Conservation (phyloP, 1,140 invertebrate species). For the Protaetia brevitarsis region DNA sequence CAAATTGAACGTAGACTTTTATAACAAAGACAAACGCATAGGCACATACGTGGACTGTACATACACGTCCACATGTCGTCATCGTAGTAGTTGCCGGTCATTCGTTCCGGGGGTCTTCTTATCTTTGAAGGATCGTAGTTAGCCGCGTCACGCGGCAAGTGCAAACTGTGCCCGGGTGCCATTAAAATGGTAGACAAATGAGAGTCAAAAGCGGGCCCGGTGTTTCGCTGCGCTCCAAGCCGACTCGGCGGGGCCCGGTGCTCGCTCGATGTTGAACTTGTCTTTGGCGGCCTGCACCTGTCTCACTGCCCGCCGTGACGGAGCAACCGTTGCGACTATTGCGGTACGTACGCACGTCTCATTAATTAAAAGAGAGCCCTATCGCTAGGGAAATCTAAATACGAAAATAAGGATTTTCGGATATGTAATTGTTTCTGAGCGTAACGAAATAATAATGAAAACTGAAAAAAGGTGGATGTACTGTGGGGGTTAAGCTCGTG, state of each 20-base stretch:
- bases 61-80: constrained; percentile 21
- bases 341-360: constrained; percentile 22
- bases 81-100: constrained; percentile 13
- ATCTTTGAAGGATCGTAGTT: constrained; percentile 24
- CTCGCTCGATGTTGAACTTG: constrained; percentile 7
- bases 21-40: background rate
- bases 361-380: constrained; percentile 26
- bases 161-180: constrained; percentile 23
- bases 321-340: constrained; percentile 26
- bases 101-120: constrained; percentile 19
- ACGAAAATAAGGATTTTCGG: constrained; percentile 27
- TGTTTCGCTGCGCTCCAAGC: constrained; percentile 1
- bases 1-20: too few relatives aligned
- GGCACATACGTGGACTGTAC: too few relatives aligned
- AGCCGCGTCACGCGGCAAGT: constrained; percentile 27
- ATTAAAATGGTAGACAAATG: constrained; percentile 28
- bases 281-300: constrained; percentile 24
- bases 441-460: constrained; percentile 14
- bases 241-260: background rate
- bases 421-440: constrained; percentile 19
- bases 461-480: background rate
- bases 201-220: constrained; percentile 27
- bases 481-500: background rate
- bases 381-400: constrained; percentile 28
- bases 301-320: constrained; percentile 24